phyloP scores from a whole-genome alignment of 1,140 invertebrate species.

The Centruroides vittatus region DNA sequence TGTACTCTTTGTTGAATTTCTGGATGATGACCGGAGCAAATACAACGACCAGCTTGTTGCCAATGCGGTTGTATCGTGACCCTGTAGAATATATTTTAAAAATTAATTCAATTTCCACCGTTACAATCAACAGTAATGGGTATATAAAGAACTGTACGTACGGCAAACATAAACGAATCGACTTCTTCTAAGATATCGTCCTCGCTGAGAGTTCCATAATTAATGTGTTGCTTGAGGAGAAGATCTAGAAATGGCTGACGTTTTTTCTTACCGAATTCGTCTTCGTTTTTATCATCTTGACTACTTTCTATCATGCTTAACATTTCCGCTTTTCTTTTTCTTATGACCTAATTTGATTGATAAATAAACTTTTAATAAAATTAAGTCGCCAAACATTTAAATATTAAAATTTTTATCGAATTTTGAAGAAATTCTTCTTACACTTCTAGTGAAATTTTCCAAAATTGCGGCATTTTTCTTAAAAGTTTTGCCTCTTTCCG shows the following conservation, averaged over 20 bases:
- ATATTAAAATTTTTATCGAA: too few relatives aligned
- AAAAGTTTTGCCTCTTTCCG: neutral
- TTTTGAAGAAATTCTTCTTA: too few relatives aligned
- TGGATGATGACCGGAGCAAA: constrained; percentile 41
- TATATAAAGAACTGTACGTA: neutral
- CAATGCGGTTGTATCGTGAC: neutral
- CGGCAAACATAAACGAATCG: constrained; percentile 26
- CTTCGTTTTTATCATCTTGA: too few relatives aligned
- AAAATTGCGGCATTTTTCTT: too few relatives aligned
- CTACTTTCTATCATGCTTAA: too few relatives aligned
- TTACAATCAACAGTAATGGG: too few relatives aligned
- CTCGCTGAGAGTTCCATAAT: constrained; percentile 12
- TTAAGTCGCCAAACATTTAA: too few relatives aligned
- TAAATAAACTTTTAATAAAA: too few relatives aligned
- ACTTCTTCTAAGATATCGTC: constrained; percentile 25
- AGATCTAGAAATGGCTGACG: constrained; percentile 7
- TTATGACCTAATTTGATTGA: too few relatives aligned
- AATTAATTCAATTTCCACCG: too few relatives aligned
- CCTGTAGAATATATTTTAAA: neutral
- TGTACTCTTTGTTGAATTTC: constrained; percentile 38
- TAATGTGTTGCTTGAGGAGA: constrained; percentile 2
- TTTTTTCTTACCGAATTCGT: neutral
- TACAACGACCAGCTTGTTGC: neutral
- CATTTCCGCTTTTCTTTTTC: too few relatives aligned
- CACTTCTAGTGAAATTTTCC: too few relatives aligned